Conservation (phyloP, 92 coral and sea anemone genomes). For the Epizoanthus illoricatus region DNA sequence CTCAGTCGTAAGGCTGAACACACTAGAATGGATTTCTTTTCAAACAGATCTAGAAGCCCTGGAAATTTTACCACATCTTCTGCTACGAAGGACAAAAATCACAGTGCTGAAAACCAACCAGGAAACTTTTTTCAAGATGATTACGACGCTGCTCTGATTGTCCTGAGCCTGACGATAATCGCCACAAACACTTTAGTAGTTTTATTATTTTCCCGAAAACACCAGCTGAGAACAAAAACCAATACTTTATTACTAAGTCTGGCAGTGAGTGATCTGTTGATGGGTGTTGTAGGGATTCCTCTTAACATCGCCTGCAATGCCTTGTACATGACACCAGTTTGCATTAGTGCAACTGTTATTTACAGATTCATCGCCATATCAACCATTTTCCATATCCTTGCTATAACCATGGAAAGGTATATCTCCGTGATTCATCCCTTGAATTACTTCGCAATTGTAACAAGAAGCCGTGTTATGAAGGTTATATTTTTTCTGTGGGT, state of each 20-base stretch:
- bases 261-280: conserved; percentile 26
- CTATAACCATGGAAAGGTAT: conserved; percentile 35
- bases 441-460: conserved; percentile 28
- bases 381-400: conserved; percentile 25
- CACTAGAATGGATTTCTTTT: neutral
- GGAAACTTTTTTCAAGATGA: conserved; percentile 11
- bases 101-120: neutral
- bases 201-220: conserved; percentile 6
- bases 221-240: conserved; percentile 31
- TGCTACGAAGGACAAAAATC: neutral
- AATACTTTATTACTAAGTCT: conserved; percentile 30
- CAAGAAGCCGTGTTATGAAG: conserved; percentile 36
- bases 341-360: conserved; percentile 26
- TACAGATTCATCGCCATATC: conserved; percentile 37
- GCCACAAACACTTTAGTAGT: conserved; percentile 21
- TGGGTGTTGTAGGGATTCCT: conserved; percentile 32
- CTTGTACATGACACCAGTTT: conserved; percentile 5
- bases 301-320: conserved; percentile 32
- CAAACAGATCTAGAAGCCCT: neutral
- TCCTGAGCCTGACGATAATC: conserved; percentile 21
- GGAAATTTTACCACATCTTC: neutral
- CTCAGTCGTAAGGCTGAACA: neutral
- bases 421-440: conserved; percentile 34
- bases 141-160: conserved; percentile 17
- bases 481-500: conserved; percentile 16